Evolutionary conservation across 2,797 vertebrate genomes (phyloP), one percentile per base, ranked within the genome.

Genomic region (Phaenicophaeus curvirostris): DNA sequence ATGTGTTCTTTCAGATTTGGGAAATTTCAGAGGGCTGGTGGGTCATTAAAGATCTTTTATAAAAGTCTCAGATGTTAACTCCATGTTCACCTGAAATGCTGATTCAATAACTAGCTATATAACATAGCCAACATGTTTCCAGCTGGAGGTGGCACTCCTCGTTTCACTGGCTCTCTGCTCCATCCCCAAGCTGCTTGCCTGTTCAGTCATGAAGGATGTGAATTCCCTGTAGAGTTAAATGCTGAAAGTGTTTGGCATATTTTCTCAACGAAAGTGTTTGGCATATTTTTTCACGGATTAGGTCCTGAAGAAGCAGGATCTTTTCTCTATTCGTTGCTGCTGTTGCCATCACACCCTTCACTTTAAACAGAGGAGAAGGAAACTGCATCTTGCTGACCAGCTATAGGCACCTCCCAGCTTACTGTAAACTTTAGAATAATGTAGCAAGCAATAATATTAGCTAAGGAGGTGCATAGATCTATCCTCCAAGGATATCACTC

Each of bases 111-210:
- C 7, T n/a, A 59, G 1, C 41, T 5, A 16, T 0, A 2, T 35
- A 15, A 30, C n/a, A 16, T 0, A 2, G 41, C 9, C 58, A 51
- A 1, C 1, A 3, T 15, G 20, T 5, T 94, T 33, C 46, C 58
- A 55, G 27, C 2, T 33, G 53, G 67, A 55, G 78, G 53, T 10
- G 37, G 25, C 7, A 10, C 37, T 58, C 51, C 33, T 68, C 61
- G 3, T 15, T 67, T 61, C 41, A 1, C 61, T 20, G 16, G 15
- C 30, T 85, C 69, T 39, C 55, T 30, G 35, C 50, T 94, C 31
- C 55, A 20, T 41, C 37, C 41, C 7, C 0, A 0, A 9, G 27
- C 80, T 69, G 4, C 71, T 89, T 62, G 15, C 58, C 53, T 41
- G 5, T 25, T 83, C 25, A 28, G 16, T 18, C 62, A 35, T 4